These are phyloP conservation scores for Macrochelys suwanniensis DNA, from an alignment of 2,797 vertebrate genomes.

Conservation along the genomic window DNA sequence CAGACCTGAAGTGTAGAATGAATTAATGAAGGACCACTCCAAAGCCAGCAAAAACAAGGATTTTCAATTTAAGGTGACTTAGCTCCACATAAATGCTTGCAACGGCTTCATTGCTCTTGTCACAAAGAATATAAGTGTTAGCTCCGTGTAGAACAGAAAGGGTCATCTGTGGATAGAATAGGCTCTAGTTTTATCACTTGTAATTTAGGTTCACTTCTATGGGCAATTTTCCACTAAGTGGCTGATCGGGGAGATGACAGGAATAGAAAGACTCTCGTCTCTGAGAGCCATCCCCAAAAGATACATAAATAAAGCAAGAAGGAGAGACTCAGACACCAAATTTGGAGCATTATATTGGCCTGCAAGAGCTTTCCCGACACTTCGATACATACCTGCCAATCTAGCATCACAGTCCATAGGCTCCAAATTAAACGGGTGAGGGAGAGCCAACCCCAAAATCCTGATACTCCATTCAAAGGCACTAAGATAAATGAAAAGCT, in stretches of 20 bases:
- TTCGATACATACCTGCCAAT: background rate
- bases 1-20: background rate
- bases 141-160: slow-evolving; percentile 1
- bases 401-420: background rate
- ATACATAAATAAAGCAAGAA: slow-evolving; percentile 20
- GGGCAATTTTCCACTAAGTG: slow-evolving; percentile 59
- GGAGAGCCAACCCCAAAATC: background rate
- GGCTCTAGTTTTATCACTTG: slow-evolving; percentile 23
- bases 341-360: background rate
- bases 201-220: slow-evolving; percentile 51
- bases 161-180: background rate
- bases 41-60: background rate
- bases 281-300: background rate
- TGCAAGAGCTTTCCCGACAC: background rate
- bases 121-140: slow-evolving; percentile 33
- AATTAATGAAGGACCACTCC: rapidly evolving
- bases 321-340: background rate
- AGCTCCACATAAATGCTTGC: background rate
- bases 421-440: background rate
- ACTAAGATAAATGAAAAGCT: background rate
- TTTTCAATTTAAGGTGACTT: background rate
- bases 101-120: slow-evolving; percentile 62
- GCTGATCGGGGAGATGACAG: slow-evolving; percentile 38
- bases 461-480: background rate
- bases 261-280: slow-evolving; percentile 55